phyloP scores from a whole-genome alignment of 2,888 invertebrate genomes.

The Diaperis boleti region DNA sequence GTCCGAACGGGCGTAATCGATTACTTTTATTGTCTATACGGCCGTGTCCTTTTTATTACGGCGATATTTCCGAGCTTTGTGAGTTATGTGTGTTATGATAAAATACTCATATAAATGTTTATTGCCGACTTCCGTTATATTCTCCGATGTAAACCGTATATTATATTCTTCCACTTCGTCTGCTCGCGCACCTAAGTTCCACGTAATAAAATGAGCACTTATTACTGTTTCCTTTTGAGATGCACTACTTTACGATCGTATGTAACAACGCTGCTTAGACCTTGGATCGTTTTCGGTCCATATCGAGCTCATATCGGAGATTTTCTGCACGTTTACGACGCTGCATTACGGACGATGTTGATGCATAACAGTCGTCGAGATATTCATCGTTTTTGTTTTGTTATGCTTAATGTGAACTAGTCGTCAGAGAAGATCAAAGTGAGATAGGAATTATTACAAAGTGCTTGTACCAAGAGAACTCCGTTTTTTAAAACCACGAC shows the following conservation, averaged over 20 bases:
- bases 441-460: no score
- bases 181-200: conserved; percentile 26
- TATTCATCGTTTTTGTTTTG: conserved; percentile 16
- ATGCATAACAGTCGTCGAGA: conserved; percentile 27
- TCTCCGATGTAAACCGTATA: conserved; percentile 37
- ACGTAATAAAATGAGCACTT: conserved; percentile 26
- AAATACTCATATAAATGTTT: conserved; percentile 45
- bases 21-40: conserved; percentile 41
- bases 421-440: no score
- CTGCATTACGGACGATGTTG: conserved; percentile 22
- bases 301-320: conserved; percentile 14
- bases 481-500: no score
- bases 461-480: no score
- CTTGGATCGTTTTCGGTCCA: conserved; percentile 17
- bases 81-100: conserved; percentile 42
- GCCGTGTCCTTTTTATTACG: conserved; percentile 30
- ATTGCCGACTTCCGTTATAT: conserved; percentile 41
- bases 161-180: conserved; percentile 24
- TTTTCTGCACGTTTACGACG: conserved; percentile 33
- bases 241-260: conserved; percentile 25
- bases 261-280: conserved; percentile 23
- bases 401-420: no score
- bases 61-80: conserved; percentile 37
- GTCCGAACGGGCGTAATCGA: conserved; percentile 36
- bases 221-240: conserved; percentile 17